These are phyloP conservation scores for Saccostrea cuccullata DNA, from an alignment of 1,140 invertebrate genomes.

Conservation along the genomic window DNA sequence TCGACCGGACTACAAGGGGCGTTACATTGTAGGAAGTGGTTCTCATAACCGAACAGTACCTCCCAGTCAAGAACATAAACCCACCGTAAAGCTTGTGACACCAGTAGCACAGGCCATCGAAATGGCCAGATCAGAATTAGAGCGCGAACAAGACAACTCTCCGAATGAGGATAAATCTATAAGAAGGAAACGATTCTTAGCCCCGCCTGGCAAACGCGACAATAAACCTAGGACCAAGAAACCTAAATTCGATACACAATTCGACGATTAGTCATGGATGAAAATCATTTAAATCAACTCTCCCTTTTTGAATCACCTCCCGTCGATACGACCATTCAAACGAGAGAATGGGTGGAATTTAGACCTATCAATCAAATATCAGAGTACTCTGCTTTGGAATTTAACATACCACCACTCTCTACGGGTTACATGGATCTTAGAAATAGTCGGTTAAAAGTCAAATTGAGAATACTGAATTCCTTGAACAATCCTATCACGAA, in stretches of 20 bases:
- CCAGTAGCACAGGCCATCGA: constrained; percentile 45
- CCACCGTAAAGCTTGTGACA: constrained; percentile 31
- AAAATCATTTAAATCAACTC: constrained; percentile 41
- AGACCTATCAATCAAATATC: constrained; percentile 51
- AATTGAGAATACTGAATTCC: background rate
- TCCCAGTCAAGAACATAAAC: background rate
- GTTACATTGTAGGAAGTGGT: constrained; percentile 43
- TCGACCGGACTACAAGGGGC: constrained; percentile 22
- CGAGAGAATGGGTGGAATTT: constrained; percentile 49
- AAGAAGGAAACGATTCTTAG: constrained; percentile 23
- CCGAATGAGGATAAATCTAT: background rate
- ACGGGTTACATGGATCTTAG: constrained; percentile 48
- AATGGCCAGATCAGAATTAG: constrained; percentile 48
- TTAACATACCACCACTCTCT: constrained; percentile 41
- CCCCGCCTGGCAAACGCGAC: background rate
- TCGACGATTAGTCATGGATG: constrained; percentile 37
- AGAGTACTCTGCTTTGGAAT: constrained; percentile 38
- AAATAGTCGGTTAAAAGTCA: constrained; percentile 24
- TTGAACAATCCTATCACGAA: background rate
- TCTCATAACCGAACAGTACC: background rate
- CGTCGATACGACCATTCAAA: background rate
- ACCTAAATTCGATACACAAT: background rate
- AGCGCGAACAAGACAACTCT: constrained; percentile 26
- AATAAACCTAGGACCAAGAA: background rate
- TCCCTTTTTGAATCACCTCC: constrained; percentile 47